phyloP scores from a whole-genome alignment of 2,888 invertebrate species.

The Steinernema scapterisci region DNA sequence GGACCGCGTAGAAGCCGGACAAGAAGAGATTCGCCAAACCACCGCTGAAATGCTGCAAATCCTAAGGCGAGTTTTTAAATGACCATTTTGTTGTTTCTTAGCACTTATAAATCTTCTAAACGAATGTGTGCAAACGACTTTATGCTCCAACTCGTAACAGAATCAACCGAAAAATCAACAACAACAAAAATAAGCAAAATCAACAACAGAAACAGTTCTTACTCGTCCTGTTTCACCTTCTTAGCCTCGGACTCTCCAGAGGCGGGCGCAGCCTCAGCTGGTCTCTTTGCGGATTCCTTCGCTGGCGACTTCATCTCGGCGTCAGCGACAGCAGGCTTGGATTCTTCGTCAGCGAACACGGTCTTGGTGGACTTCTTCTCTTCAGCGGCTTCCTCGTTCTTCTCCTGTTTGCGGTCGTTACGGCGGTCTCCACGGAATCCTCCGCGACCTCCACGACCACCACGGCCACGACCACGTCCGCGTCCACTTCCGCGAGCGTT shows the following conservation, averaged over 20 bases:
- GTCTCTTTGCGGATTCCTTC: neutral
- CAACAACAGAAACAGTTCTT: constrained; percentile 12
- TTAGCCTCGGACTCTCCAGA: constrained; percentile 1
- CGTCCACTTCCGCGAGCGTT: constrained; percentile 30
- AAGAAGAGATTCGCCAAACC: no score
- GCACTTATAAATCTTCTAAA: no score
- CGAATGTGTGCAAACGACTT: no score
- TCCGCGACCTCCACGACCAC: constrained; percentile 43
- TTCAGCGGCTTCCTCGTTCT: neutral
- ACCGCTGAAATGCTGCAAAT: no score
- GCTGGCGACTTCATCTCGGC: neutral
- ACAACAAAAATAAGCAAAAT: neutral
- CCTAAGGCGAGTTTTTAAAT: no score
- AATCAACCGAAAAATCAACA: neutral
- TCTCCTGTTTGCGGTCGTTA: constrained; percentile 31
- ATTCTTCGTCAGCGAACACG: constrained; percentile 47
- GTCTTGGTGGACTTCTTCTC: constrained; percentile 44
- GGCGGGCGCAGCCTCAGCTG: constrained; percentile 16
- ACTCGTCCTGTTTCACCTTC: constrained; percentile 31
- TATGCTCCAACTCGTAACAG: neutral
- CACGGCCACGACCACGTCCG: constrained; percentile 41
- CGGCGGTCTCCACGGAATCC: constrained; percentile 35
- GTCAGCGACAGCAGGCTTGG: constrained; percentile 20
- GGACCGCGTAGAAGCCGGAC: no score
- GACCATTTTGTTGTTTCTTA: no score